Percentiles rank a stretch among this genome's conserved stretches.
Conservation (phyloP, 35 echinoderm and acorn worm species). For the Patiria miniata region DNA sequence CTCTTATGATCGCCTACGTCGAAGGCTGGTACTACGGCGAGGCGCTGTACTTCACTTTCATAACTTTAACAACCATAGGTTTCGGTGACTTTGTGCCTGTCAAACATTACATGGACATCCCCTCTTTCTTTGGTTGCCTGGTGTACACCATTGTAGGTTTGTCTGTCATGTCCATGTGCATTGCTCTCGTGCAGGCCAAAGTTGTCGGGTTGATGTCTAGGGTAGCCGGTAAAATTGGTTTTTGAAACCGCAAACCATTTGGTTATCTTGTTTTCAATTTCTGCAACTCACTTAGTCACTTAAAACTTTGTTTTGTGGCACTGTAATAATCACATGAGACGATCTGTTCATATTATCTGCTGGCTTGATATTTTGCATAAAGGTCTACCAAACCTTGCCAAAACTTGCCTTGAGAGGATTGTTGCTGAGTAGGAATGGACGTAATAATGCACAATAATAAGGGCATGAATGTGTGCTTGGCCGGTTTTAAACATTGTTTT, state of each 20-base stretch:
- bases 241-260: neutral
- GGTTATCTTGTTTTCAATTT: neutral
- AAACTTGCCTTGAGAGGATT: too few relatives aligned
- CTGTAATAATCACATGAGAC: too few relatives aligned
- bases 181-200: constrained; percentile 73
- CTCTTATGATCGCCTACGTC: constrained; percentile 56
- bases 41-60: constrained; percentile 88
- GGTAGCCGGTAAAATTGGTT: constrained; percentile 30
- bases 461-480: too few relatives aligned
- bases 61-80: constrained; percentile 89
- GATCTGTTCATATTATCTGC: too few relatives aligned
- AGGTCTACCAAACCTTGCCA: too few relatives aligned
- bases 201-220: constrained; percentile 24
- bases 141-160: constrained; percentile 81
- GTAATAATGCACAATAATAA: too few relatives aligned
- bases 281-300: too few relatives aligned
- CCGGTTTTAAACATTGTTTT: too few relatives aligned
- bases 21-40: constrained; percentile 81
- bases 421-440: too few relatives aligned
- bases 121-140: constrained; percentile 54
- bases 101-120: constrained; percentile 66
- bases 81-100: constrained; percentile 85
- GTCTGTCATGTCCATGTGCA: constrained; percentile 91
- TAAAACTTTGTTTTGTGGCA: too few relatives aligned
- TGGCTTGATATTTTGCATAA: too few relatives aligned